Evolutionary conservation across 1,140 invertebrate genomes (phyloP).

Genomic region (Zaprionus africanus): DNA sequence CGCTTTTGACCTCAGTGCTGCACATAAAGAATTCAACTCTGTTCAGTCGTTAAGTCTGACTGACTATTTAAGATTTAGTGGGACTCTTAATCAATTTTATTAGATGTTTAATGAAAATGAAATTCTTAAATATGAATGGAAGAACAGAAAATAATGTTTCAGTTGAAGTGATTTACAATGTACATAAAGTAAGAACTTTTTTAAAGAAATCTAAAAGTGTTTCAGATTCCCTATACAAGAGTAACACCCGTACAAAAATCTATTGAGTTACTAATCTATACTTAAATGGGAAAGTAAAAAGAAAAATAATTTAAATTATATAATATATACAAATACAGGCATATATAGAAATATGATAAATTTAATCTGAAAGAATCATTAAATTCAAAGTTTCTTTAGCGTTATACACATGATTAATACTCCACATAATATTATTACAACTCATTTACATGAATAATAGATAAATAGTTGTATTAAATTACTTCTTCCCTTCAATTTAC

Average conservation of each 20-base stretch:
- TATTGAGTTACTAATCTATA: too few relatives aligned
- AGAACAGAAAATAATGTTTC: background rate
- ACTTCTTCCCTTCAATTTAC: background rate
- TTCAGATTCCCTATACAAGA: background rate
- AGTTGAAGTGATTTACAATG: background rate
- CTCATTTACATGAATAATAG: background rate
- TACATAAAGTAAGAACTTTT: background rate
- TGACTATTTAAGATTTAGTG: background rate
- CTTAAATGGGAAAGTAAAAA: too few relatives aligned
- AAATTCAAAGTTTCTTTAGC: too few relatives aligned
- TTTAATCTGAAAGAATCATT: too few relatives aligned
- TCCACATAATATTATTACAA: background rate
- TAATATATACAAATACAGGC: too few relatives aligned
- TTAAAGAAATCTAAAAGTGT: background rate
- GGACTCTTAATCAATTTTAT: background rate
- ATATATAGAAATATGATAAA: too few relatives aligned
- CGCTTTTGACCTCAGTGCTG: constrained; percentile 14
- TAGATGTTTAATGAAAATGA: background rate
- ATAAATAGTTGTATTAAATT: background rate
- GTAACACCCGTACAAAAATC: background rate
- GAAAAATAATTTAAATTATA: too few relatives aligned
- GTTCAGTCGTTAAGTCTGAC: background rate
- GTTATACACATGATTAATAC: too few relatives aligned
- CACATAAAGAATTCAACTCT: background rate
- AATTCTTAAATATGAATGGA: background rate